Conservation (phyloP, 2,113 vertebrate genomes). For the Myodes glareolus region DNA sequence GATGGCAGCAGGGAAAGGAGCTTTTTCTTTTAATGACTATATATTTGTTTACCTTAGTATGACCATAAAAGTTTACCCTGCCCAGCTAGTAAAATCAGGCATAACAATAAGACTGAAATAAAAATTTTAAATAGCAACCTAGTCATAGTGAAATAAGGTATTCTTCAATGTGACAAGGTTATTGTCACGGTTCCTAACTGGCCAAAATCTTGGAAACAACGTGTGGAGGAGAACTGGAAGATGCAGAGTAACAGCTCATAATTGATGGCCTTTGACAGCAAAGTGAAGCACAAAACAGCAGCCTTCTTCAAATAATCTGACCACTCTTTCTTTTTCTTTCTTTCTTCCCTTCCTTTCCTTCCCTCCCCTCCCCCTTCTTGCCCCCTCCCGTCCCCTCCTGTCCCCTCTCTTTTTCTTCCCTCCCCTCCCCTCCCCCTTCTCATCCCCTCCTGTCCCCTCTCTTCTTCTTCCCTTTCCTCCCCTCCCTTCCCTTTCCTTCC, state of each 20-base stretch:
- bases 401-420: neutral
- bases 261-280: neutral
- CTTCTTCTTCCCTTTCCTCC: too few species aligned
- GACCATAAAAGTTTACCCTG: neutral
- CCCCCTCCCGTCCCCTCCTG: too few species aligned
- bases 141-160: neutral
- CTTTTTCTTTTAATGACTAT: neutral
- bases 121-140: constrained; percentile 44
- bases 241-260: neutral
- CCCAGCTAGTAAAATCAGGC: neutral
- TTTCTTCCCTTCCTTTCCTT: neutral
- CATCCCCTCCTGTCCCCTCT: too few species aligned
- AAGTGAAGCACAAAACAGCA: neutral
- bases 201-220: constrained; percentile 16
- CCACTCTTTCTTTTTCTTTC: neutral
- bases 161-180: neutral
- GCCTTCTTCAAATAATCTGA: neutral
- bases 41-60: constrained; percentile 8
- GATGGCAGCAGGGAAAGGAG: neutral
- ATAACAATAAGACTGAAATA: constrained; percentile 45
- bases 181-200: neutral
- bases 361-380: too few species aligned
- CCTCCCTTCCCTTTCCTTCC: neutral
- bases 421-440: too few species aligned
- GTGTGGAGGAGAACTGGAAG: neutral